Conservation (phyloP, 2,888 invertebrate species). For the Linnaemya vulpina region DNA sequence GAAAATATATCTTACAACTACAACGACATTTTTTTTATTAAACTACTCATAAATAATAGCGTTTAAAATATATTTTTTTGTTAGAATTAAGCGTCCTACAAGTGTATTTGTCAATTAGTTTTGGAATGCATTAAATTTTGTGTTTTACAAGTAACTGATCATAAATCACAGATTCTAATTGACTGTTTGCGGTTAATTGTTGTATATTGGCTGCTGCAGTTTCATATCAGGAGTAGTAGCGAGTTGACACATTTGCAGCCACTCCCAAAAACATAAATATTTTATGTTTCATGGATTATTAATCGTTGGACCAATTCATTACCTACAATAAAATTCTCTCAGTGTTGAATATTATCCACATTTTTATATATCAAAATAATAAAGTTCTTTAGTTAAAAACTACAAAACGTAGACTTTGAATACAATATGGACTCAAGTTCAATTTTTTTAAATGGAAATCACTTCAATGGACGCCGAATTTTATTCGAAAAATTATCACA, state of each 20-base stretch:
- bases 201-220: not conserved
- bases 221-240: not conserved
- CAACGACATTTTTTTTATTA: too few relatives aligned
- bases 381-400: too few relatives aligned
- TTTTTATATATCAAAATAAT: too few relatives aligned
- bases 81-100: not conserved
- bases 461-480: too few relatives aligned
- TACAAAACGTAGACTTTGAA: too few relatives aligned
- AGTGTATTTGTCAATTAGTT: not conserved
- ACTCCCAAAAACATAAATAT: slow-evolving; percentile 6
- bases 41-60: too few relatives aligned
- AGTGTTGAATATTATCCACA: too few relatives aligned
- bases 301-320: not conserved
- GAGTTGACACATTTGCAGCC: slow-evolving; percentile 6
- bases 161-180: not conserved
- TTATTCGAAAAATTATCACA: too few relatives aligned
- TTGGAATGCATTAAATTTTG: not conserved
- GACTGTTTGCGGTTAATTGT: not conserved
- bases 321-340: not conserved
- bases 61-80: not conserved
- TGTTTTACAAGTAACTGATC: not conserved
- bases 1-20: too few relatives aligned
- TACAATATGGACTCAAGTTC: too few relatives aligned
- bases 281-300: not conserved
- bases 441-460: too few relatives aligned